Evolutionary conservation across 2,888 invertebrate genomes (phyloP).

Genomic region (Callosobruchus maculatus): DNA sequence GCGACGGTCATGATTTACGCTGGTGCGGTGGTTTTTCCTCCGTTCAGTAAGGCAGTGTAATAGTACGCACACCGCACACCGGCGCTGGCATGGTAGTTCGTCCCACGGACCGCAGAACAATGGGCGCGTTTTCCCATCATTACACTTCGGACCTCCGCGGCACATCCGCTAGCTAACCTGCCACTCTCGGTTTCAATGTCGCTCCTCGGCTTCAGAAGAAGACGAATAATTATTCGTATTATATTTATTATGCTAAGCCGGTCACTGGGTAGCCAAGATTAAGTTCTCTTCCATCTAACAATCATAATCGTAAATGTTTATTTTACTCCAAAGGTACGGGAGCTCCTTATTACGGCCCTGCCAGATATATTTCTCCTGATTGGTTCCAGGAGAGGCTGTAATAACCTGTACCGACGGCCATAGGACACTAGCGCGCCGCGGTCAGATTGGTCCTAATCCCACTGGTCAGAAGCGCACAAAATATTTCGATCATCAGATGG

Average conservation of each 20-base stretch:
- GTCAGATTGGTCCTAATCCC: no score
- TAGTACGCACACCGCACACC: conserved; percentile 24
- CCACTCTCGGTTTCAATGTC: conserved; percentile 51
- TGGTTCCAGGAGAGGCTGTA: no score
- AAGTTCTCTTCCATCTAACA: neutral
- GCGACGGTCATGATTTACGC: conserved; percentile 42
- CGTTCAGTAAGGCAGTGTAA: conserved; percentile 50
- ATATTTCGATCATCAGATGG: no score
- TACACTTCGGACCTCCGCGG: conserved; percentile 51
- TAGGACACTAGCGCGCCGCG: no score
- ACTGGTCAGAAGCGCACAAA: no score
- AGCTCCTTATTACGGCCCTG: no score
- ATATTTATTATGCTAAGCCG: neutral
- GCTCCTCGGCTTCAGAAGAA: conserved; percentile 10
- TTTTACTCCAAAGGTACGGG: no score
- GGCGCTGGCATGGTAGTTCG: conserved; percentile 40
- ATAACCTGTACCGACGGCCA: no score
- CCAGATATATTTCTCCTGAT: no score
- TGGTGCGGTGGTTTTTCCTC: conserved; percentile 32
- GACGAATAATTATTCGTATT: no score
- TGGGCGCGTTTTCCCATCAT: conserved; percentile 48
- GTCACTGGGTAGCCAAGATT: neutral
- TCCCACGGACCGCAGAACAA: conserved; percentile 45
- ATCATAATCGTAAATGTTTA: no score
- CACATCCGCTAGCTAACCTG: conserved; percentile 44